These are phyloP conservation scores for Lasioglossum villosulum DNA, from an alignment of 2,888 invertebrate species.

Conservation along the genomic window DNA sequence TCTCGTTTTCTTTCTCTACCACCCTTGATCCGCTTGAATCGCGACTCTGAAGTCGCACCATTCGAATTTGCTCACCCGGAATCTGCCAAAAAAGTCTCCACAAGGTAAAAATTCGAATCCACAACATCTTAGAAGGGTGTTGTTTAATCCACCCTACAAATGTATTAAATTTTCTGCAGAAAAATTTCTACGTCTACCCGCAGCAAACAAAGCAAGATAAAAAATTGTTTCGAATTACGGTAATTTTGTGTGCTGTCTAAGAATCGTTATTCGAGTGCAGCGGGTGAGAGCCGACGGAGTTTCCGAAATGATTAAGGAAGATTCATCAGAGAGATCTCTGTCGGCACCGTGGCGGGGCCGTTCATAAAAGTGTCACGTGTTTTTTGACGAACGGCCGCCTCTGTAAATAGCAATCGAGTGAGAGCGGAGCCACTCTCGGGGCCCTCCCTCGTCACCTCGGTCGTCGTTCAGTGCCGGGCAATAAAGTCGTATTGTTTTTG, in stretches of 20 bases:
- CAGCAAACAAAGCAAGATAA: background rate
- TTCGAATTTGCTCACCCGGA: background rate
- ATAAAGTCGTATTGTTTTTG: slow-evolving; percentile 83
- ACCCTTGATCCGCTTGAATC: background rate
- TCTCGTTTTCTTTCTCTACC: background rate
- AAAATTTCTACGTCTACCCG: background rate
- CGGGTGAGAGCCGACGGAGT: background rate
- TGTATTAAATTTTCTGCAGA: background rate
- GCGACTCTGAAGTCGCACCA: background rate
- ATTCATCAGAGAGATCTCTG: background rate
- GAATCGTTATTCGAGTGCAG: background rate
- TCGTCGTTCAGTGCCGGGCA: slow-evolving; percentile 60
- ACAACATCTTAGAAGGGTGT: no score
- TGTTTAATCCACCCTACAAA: no score
- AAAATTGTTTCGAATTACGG: background rate
- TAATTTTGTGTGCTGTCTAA: background rate
- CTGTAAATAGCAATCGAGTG: slow-evolving; percentile 49
- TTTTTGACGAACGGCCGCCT: slow-evolving; percentile 64
- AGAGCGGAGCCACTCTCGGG: slow-evolving; percentile 25
- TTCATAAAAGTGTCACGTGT: slow-evolving; percentile 68
- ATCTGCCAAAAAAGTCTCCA: no score
- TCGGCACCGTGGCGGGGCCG: slow-evolving; percentile 10
- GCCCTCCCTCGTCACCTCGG: slow-evolving; percentile 35
- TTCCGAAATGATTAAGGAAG: background rate
- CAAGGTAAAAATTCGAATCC: no score